phyloP scores from a whole-genome alignment of 53 echinoderm and acorn worm genomes.

The Holothuria scabra region DNA sequence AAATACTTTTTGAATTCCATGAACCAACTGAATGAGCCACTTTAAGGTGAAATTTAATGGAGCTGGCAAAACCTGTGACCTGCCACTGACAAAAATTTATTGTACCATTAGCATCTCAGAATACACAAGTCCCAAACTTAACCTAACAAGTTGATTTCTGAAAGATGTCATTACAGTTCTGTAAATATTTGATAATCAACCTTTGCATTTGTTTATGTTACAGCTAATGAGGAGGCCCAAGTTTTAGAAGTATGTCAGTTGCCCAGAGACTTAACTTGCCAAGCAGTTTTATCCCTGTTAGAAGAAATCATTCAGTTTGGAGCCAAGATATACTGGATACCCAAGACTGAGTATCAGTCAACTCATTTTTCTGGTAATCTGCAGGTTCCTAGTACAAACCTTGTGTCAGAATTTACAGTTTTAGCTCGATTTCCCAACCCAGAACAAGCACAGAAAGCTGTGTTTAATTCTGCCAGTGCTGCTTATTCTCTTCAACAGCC shows the following conservation, averaged over 20 bases:
- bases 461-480: constrained; percentile 73
- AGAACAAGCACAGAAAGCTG: constrained; percentile 78
- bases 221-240: constrained; percentile 62
- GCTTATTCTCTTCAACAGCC: constrained; percentile 76
- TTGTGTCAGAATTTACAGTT: constrained; percentile 76
- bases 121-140: too few species aligned
- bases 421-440: constrained; percentile 70
- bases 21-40: too few species aligned
- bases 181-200: too few species aligned
- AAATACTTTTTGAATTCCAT: too few species aligned
- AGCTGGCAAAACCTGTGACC: too few species aligned
- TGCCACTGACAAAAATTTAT: too few species aligned
- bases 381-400: constrained; percentile 76
- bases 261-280: constrained; percentile 71
- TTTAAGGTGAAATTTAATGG: too few species aligned
- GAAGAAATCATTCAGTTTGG: constrained; percentile 72
- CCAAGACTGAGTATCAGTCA: constrained; percentile 55
- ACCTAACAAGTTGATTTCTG: too few species aligned
- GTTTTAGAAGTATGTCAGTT: constrained; percentile 71
- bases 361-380: constrained; percentile 44
- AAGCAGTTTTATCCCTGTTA: constrained; percentile 62
- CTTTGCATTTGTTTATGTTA: neutral
- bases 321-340: constrained; percentile 85
- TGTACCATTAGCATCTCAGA: too few species aligned
- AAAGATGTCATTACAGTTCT: too few species aligned